A percentile compares a stretch with the other conserved stretches of the same genome.
phyloP scores from a whole-genome alignment of 2,888 invertebrate species.

The Andricus curvator region DNA sequence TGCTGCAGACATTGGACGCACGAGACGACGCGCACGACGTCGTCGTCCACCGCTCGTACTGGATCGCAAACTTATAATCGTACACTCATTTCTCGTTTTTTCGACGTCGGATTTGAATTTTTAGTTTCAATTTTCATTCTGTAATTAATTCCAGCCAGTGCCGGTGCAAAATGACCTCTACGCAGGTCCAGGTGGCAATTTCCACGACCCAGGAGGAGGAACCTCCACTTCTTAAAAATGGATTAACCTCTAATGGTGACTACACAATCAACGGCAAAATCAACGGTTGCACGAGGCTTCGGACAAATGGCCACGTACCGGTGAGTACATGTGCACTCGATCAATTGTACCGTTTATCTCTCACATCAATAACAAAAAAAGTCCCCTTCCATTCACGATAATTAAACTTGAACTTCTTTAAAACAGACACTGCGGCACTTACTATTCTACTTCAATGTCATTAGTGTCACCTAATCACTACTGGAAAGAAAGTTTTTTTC shows the following conservation, averaged over 20 bases:
- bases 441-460: background rate
- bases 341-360: background rate
- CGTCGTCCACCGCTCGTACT: background rate
- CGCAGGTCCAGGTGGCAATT: conserved; percentile 48
- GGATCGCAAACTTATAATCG: background rate
- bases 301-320: conserved; percentile 62
- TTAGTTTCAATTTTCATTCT: background rate
- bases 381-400: conserved; percentile 38
- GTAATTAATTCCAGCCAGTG: background rate
- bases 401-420: conserved; percentile 5
- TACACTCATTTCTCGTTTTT: too few species aligned
- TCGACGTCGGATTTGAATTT: background rate
- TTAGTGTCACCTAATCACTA: too few species aligned
- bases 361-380: background rate
- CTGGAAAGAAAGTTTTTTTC: background rate
- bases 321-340: conserved; percentile 58
- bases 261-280: conserved; percentile 56
- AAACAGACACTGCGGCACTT: background rate
- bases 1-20: conserved; percentile 11
- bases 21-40: background rate
- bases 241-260: conserved; percentile 55
- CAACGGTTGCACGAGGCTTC: conserved; percentile 62
- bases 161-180: conserved; percentile 46
- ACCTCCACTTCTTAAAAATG: conserved; percentile 49
- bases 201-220: conserved; percentile 47